Evolutionary conservation across 2,113 vertebrate species (phyloP).

Genomic region (Chitala chitala): DNA sequence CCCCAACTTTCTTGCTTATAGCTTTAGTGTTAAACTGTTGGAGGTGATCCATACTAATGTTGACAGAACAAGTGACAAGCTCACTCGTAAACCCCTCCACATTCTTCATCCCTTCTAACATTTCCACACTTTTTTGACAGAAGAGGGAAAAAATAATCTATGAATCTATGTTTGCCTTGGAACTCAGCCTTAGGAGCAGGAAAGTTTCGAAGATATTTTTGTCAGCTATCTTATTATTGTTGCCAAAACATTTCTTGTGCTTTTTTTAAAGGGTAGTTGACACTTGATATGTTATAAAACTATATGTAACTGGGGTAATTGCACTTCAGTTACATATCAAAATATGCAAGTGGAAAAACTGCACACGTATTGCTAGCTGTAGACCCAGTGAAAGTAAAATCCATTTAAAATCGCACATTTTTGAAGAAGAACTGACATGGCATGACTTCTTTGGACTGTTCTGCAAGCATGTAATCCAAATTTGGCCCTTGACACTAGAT

Average conservation of each 20-base stretch:
- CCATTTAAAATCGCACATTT: background rate
- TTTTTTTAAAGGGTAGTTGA: background rate
- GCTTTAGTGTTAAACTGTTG: background rate
- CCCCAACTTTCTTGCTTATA: background rate
- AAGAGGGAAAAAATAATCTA: too few species aligned
- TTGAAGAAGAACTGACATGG: background rate
- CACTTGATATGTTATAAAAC: background rate
- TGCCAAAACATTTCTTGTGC: slow-evolving; percentile 5
- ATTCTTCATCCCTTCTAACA: background rate
- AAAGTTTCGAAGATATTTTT: background rate
- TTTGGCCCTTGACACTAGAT: slow-evolving; percentile 7
- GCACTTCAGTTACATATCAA: slow-evolving; percentile 22
- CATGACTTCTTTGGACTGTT: background rate
- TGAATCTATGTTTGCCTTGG: background rate
- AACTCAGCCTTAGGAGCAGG: background rate
- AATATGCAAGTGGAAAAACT: background rate
- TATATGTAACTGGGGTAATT: slow-evolving; percentile 1
- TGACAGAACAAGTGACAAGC: slow-evolving; percentile 7
- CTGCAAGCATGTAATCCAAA: background rate
- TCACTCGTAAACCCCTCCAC: slow-evolving; percentile 3
- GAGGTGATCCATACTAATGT: slow-evolving; percentile 3
- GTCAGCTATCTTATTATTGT: background rate
- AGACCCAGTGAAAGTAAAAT: background rate
- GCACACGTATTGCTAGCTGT: slow-evolving; percentile 27
- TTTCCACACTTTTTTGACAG: background rate